Base-by-base conservation (phyloP, 1,140 invertebrate genomes). In the Wasmannia auropunctata region DNA sequence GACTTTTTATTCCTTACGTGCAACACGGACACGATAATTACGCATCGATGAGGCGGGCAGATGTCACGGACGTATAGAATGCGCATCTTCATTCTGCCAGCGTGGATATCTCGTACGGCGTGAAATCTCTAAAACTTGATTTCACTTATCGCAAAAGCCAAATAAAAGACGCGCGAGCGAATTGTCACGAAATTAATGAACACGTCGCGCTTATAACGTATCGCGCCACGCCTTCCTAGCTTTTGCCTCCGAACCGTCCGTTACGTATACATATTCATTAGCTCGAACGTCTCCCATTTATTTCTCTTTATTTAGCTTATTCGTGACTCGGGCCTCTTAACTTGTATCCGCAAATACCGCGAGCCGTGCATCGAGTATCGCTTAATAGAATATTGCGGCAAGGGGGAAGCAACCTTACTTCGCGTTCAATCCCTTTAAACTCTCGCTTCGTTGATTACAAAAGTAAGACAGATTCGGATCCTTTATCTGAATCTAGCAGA, bases 211-310 rank as follows among this genome's bases (percentile, higher is more conserved):
- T 77, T 51, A 62, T 62, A 46, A 77, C 19, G 25, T 62, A 46
- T 46, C 56, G 40, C 58, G 40, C 14, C 60, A 63, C 25, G 28
- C 6, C 43, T 79, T 63, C 43, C n/a, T 63, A 79, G n/a, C 58
- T 63, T 34, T 11, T 34, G 7, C 28, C n/a, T 34, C 19, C n/a
- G n/a, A 43, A 62, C n/a, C 58, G 51, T 0, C 40, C 19, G 58
- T 62, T 76, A 76, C 5, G 46, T 76, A 43, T 63, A 34, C 58
- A 77, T 63, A 77, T 77, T 77, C 58, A 77, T 77, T 77, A 77
- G 6, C 19, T 63, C 25, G 25, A 63, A 25, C 19, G 4, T 63
- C 22, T 46, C 49, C 25, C 19, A 63, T 19, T 34, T 8, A 56
- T 56, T 16, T 58, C 14, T 5, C 75, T 63, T 43, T 7, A 28